phyloP scores from a whole-genome alignment of 2,888 invertebrate species.

The Scaptomyza tumidula region DNA sequence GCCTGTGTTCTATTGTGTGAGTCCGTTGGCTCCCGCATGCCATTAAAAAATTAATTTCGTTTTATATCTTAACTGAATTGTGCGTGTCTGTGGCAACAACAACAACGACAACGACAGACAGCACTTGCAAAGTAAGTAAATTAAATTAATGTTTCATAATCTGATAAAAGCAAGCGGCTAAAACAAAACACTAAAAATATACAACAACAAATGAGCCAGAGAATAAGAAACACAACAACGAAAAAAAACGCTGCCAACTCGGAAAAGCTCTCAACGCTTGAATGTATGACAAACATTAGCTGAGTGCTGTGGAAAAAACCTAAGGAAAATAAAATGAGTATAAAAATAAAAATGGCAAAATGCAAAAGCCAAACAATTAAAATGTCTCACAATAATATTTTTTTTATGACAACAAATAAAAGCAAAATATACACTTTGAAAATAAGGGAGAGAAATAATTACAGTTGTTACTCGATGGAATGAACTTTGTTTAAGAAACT shows the following conservation, averaged over 20 bases:
- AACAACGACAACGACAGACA: slow-evolving; percentile 11
- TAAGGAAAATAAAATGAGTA: slow-evolving; percentile 12
- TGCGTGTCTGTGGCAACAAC: slow-evolving; percentile 52
- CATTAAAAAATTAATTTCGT: slow-evolving; percentile 78
- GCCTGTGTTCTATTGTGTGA: background rate
- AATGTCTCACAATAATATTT: background rate
- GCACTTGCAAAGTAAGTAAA: slow-evolving; percentile 54
- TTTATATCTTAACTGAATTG: slow-evolving; percentile 77
- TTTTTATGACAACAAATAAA: background rate
- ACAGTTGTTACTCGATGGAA: background rate
- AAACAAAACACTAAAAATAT: slow-evolving; percentile 32
- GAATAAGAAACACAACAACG: slow-evolving; percentile 11
- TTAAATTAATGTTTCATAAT: slow-evolving; percentile 76
- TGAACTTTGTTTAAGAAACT: background rate
- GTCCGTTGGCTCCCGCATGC: slow-evolving; percentile 34
- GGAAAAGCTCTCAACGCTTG: slow-evolving; percentile 1
- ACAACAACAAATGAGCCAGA: slow-evolving; percentile 7
- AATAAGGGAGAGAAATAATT: background rate
- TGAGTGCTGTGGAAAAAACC: slow-evolving; percentile 33
- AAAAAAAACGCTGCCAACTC: background rate
- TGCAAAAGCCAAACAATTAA: background rate
- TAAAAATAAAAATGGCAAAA: background rate
- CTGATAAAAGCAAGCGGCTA: slow-evolving; percentile 64
- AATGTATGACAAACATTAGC: slow-evolving; percentile 10
- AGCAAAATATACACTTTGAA: background rate